Base-by-base conservation (phyloP, 2,113 vertebrate genomes). In the Brachirus orientalis region DNA sequence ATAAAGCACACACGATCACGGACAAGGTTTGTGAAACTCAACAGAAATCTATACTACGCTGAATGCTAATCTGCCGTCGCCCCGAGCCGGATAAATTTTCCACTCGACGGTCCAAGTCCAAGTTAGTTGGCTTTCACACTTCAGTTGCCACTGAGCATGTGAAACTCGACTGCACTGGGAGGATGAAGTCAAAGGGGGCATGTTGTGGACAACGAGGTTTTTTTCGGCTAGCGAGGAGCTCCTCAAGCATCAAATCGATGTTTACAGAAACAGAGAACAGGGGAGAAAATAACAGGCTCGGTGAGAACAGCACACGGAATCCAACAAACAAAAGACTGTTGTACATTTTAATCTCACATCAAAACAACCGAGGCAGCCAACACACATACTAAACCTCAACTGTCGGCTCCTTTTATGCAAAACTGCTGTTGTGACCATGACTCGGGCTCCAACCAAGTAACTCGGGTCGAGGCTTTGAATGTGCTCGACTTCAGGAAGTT, bases 201-300 rank as follows among this genome's bases (percentile, higher is more conserved):
- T 10, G 51, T 57, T 80, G 65, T 69, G 73, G 52, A 75, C 70
- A 61, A 35, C 48, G 35, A 28, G 3, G 28, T 28, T 51, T 64
- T 70, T 60, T 64, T 57, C 22, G 46, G 9, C 14, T 20, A 28
- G 43, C 3, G 6, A 12, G 10, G 55, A 80, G 62, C 47, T 76
- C 52, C 35, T 52, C 46, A 57, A 70, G 71, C 37, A 56, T 19
- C 53, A 78, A 75, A 80, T 75, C 77, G 59, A 71, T 83, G 66
- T 75, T 80, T 80, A 56, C 69, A 61, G 59, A 64, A 72, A 45
- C 9, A 7, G 11, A 69, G 55, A 18, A 7, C 35, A 46, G 14
- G 41, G 38, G 74, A 74, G 66, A 5, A 50, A 38, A 38, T 28
- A 2, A 28, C n/a, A n/a, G n/a, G n/a, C n/a, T n/a, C n/a, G n/a